Percentiles rank a stretch among this genome's conserved stretches.
Conservation (phyloP, 1,140 invertebrate species). For the Lasioglossum albipes region DNA sequence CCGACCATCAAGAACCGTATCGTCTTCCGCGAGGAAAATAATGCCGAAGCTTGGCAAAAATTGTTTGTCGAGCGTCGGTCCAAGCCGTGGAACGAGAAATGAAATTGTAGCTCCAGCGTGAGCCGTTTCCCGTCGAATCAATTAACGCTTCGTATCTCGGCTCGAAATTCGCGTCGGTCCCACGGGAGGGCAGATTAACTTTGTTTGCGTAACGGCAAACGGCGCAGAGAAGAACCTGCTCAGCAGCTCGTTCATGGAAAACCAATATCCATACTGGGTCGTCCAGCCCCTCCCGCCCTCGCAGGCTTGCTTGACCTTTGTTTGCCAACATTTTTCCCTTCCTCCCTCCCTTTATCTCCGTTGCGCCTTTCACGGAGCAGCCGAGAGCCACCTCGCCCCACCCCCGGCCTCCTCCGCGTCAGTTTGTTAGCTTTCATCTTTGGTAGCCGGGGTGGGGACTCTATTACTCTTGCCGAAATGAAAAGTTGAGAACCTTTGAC, state of each 20-base stretch:
- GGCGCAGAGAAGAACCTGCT: constrained; percentile 17
- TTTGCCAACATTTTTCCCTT: constrained; percentile 14
- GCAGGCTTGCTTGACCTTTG: constrained; percentile 35
- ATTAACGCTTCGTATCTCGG: too few species aligned
- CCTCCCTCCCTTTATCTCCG: too few species aligned
- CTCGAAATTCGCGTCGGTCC: not conserved
- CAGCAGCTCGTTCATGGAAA: constrained; percentile 37
- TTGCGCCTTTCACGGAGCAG: not conserved
- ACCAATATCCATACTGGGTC: constrained; percentile 46
- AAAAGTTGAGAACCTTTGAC: constrained; percentile 71
- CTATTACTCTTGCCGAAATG: constrained; percentile 60
- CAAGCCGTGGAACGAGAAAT: too few species aligned
- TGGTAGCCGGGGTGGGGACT: constrained; percentile 25
- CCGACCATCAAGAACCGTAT: too few species aligned
- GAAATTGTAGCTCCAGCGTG: too few species aligned
- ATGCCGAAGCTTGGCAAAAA: too few species aligned
- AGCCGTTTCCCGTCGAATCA: too few species aligned
- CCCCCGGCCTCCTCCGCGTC: not conserved
- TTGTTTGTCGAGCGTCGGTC: too few species aligned
- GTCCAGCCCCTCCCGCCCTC: not conserved
- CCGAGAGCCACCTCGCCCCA: not conserved
- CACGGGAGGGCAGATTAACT: constrained; percentile 16
- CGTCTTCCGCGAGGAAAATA: too few species aligned
- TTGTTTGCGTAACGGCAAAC: constrained; percentile 37
- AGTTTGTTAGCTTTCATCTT: constrained; percentile 18